Evolutionary conservation across 2,888 invertebrate genomes (phyloP), one percentile per base, ranked within the genome.

Genomic region (Onthophagus sagittarius): DNA sequence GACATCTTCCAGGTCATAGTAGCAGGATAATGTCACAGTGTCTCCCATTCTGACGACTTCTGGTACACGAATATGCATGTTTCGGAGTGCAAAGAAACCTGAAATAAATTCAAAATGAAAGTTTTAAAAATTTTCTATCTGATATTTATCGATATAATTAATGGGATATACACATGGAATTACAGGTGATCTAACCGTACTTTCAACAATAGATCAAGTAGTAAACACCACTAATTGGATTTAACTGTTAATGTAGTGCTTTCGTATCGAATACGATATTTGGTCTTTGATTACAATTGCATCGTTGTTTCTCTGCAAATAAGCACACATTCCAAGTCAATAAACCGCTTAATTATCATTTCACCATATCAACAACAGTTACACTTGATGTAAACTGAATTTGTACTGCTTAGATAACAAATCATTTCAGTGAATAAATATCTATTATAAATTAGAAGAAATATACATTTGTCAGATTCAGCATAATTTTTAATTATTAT

Each of bases 1-100:
- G 71, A 86, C 88, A 70, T 86, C 85, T 78, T 88, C 88, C 80
- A 88, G 81, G 80, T 88, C 87, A 82, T 88, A 88, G 78, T 86
- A 84, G 81, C 88, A 88, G 67, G 85, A 81, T 77, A 88, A 82
- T 72, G 85, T 85, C 73, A 87, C 87, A 65, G 85, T 81, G 76
- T 86, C 85, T 70, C 87, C 87, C 7, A 84, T 82, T 73, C 84
- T 80, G 69, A 87, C 87, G 6, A 87, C 87, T 77, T 85, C 85
- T 73, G 88, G 87, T 72, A 86, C 86, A 76, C 81, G 81, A 78
- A 85, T 84, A 79, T 83, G 81, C 83, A 84, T 83, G 78, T 84
- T 82, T 73, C 79, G 81, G 71, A 85, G 79, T 5, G 82, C 82
- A 73, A 77, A 74, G 72, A 82, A 82, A 77, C 81, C 85, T 84